phyloP scores from a whole-genome alignment of 1,140 invertebrate genomes.

The Theocolax elegans region DNA sequence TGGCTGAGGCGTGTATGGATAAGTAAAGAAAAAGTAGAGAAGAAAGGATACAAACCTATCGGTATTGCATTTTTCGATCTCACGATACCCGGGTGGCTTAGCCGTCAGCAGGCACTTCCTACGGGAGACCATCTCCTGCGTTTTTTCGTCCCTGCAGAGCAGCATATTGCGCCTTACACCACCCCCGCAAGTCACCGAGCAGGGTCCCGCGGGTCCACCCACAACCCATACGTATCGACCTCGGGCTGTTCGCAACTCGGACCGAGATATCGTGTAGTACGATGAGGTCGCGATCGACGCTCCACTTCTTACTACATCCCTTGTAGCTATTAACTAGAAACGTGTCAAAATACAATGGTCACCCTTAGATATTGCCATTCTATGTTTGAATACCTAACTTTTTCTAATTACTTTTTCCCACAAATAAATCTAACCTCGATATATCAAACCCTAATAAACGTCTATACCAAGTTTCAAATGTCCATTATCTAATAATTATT shows the following conservation, averaged over 20 bases:
- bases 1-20: no score
- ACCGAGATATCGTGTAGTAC: conserved; percentile 56
- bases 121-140: conserved; percentile 64
- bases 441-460: no score
- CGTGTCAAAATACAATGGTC: no score
- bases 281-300: conserved; percentile 53
- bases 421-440: no score
- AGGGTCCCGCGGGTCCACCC: conserved; percentile 69
- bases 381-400: no score
- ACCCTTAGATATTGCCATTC: no score
- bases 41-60: no score
- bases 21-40: no score
- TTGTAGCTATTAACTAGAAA: conserved; percentile 33
- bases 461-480: no score
- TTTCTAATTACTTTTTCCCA: no score
- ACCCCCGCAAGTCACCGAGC: conserved; percentile 70
- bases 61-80: conserved; percentile 66
- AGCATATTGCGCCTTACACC: conserved; percentile 66
- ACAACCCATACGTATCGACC: conserved; percentile 68
- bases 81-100: conserved; percentile 58
- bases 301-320: conserved; percentile 46
- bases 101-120: conserved; percentile 62
- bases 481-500: no score
- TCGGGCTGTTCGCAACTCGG: conserved; percentile 52
- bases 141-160: conserved; percentile 67